phyloP scores from a whole-genome alignment of 2,888 invertebrate genomes.

The Sarcophaga caerulescens region DNA sequence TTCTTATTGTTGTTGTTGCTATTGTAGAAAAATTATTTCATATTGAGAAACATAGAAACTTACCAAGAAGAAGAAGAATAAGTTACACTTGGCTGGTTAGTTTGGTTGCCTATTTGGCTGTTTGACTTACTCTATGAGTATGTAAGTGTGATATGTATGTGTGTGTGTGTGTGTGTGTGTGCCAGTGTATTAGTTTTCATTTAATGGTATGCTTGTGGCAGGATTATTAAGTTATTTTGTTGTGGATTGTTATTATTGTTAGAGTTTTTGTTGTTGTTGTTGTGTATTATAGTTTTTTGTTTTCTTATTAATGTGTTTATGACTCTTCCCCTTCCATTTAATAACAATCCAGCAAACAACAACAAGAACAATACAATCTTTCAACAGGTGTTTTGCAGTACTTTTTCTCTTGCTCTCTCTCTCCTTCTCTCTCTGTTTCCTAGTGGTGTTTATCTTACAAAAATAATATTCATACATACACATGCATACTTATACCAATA shows the following conservation, averaged over 20 bases:
- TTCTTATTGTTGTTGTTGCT: background rate
- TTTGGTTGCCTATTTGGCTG: background rate
- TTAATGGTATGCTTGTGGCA: conserved; percentile 65
- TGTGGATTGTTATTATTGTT: background rate
- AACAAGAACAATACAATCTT: conserved; percentile 15
- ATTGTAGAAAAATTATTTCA: background rate
- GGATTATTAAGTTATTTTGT: conserved; percentile 67
- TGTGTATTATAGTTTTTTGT: conserved; percentile 37
- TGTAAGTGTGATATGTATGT: background rate
- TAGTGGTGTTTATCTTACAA: background rate
- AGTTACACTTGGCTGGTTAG: background rate
- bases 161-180: background rate
- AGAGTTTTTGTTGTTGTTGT: background rate
- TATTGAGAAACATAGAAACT: background rate
- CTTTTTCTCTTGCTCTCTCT: background rate
- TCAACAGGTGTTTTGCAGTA: conserved; percentile 64
- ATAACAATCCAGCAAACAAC: too few species aligned
- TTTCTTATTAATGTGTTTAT: conserved; percentile 67
- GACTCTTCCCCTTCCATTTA: conserved; percentile 27
- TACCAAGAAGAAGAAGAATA: background rate
- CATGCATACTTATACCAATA: too few species aligned
- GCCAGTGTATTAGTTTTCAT: conserved; percentile 51
- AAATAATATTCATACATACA: too few species aligned
- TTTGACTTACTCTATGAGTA: background rate
- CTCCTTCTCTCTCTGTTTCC: background rate